Evolutionary conservation across 2,797 vertebrate species (phyloP).

Genomic region (Periophthalmus magnuspinnatus): DNA sequence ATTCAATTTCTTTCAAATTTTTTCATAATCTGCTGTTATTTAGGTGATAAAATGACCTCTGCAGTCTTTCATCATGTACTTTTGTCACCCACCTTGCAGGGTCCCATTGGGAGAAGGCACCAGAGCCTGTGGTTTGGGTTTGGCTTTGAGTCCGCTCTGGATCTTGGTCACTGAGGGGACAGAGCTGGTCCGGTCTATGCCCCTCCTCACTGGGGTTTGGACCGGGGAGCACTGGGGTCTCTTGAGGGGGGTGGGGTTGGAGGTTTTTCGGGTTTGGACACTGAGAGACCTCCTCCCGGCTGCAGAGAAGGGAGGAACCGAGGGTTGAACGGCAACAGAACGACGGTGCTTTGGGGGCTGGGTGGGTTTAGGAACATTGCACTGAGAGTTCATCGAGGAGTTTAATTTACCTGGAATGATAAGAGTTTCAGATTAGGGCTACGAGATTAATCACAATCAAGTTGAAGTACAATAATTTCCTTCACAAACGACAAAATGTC

Average conservation of each 20-base stretch:
- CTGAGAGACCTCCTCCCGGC: slow-evolving; percentile 54
- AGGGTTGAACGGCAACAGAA: slow-evolving; percentile 35
- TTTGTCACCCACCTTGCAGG: slow-evolving; percentile 49
- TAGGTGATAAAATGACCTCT: too few relatives aligned
- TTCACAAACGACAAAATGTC: too few relatives aligned
- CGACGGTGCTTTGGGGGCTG: slow-evolving; percentile 33
- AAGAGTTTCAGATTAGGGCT: background rate
- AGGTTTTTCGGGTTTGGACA: slow-evolving; percentile 49
- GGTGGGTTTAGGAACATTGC: slow-evolving; percentile 38
- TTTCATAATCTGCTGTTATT: too few relatives aligned
- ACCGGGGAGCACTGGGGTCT: slow-evolving; percentile 41
- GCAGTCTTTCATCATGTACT: too few relatives aligned
- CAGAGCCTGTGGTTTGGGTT: slow-evolving; percentile 60
- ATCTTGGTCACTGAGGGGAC: slow-evolving; percentile 12
- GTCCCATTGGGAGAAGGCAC: slow-evolving; percentile 51
- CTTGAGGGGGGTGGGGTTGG: slow-evolving; percentile 61
- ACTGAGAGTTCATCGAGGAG: slow-evolving; percentile 58
- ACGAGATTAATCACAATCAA: too few relatives aligned
- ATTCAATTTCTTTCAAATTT: too few relatives aligned
- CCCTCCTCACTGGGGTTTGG: slow-evolving; percentile 51
- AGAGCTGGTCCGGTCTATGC: slow-evolving; percentile 49
- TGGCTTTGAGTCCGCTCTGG: slow-evolving; percentile 58
- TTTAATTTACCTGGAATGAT: slow-evolving; percentile 65
- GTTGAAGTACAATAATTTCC: too few relatives aligned
- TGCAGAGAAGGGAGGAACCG: slow-evolving; percentile 21